Evolutionary conservation across 1,140 invertebrate genomes (phyloP).

Genomic region (Cyclargus thomasi): DNA sequence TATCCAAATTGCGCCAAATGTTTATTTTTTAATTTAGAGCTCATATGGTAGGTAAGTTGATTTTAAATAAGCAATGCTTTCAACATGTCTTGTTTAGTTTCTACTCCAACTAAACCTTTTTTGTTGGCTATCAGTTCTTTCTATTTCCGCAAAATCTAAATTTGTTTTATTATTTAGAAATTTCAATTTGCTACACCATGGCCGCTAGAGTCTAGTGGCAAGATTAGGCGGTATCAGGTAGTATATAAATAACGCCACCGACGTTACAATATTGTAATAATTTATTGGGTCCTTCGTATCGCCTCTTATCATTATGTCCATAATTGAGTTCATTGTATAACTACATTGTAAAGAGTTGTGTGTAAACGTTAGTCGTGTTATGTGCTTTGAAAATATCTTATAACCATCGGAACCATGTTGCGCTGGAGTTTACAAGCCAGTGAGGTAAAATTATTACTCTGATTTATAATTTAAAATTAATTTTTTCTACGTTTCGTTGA

Average conservation of each 20-base stretch:
- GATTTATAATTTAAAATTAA: background rate
- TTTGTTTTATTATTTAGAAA: too few species aligned
- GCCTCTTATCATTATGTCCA: constrained; percentile 63
- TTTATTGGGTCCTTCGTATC: constrained; percentile 57
- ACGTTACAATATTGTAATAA: constrained; percentile 27
- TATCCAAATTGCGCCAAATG: too few species aligned
- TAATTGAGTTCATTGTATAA: constrained; percentile 54
- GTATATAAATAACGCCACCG: constrained; percentile 1
- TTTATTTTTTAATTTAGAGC: too few species aligned
- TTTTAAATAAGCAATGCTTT: too few species aligned
- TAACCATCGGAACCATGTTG: constrained; percentile 34
- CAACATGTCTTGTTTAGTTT: too few species aligned
- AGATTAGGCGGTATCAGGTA: background rate
- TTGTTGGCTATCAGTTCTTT: too few species aligned
- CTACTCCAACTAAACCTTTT: too few species aligned
- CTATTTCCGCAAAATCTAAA: too few species aligned
- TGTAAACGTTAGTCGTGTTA: constrained; percentile 46
- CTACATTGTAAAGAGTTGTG: constrained; percentile 39
- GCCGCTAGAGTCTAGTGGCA: too few species aligned
- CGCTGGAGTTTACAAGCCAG: constrained; percentile 48
- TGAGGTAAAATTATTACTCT: constrained; percentile 34
- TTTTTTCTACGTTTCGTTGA: too few species aligned
- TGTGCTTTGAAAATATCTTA: constrained; percentile 31
- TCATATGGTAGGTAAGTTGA: too few species aligned
- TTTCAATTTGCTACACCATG: too few species aligned